Percentiles rank a stretch among this genome's conserved stretches.
Conservation (phyloP, 2,797 vertebrate species). For the Halcyon smyrnensis region DNA sequence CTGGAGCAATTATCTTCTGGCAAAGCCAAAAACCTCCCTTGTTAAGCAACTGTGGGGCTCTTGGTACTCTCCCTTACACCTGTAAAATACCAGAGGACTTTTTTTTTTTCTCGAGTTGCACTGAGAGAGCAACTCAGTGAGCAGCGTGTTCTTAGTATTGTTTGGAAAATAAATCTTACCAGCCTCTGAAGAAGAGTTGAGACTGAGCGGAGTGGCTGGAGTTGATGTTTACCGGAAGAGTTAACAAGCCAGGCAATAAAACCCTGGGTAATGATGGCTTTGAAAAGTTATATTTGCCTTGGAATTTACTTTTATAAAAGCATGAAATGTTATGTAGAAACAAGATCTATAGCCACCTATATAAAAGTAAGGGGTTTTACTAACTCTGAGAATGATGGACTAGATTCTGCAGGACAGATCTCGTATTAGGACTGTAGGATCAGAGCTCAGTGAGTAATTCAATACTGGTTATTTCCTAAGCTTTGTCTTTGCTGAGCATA, state of each 20-base stretch:
- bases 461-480: background rate
- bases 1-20: constrained; percentile 55
- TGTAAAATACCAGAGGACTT: constrained; percentile 9
- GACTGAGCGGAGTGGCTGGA: constrained; percentile 31
- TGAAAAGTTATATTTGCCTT: constrained; percentile 43
- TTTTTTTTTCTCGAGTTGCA: background rate
- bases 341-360: background rate
- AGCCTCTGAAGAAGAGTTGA: constrained; percentile 20
- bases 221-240: constrained; percentile 34
- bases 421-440: background rate
- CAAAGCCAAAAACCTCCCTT: constrained; percentile 21
- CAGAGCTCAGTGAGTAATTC: background rate
- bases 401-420: background rate
- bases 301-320: constrained; percentile 71
- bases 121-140: background rate
- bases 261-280: constrained; percentile 5
- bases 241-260: constrained; percentile 42
- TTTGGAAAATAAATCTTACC: background rate
- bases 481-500: background rate
- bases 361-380: background rate
- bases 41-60: background rate
- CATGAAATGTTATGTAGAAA: constrained; percentile 14
- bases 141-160: background rate
- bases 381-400: background rate
- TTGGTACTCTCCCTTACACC: background rate